phyloP scores from a whole-genome alignment of 2,888 invertebrate species.

The Lymantria dispar region DNA sequence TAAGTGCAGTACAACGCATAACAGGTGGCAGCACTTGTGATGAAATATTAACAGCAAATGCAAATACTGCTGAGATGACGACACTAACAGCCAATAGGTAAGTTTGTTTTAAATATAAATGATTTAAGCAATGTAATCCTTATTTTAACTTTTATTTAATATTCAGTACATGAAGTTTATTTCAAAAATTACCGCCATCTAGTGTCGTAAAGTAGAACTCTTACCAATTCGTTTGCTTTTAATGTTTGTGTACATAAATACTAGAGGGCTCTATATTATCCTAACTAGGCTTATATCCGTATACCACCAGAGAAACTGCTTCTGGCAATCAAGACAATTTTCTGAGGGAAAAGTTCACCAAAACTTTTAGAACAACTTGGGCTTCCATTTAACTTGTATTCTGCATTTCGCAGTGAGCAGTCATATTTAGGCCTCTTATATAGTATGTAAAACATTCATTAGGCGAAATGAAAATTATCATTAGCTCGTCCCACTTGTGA shows the following conservation, averaged over 20 bases:
- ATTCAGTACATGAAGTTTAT: neutral
- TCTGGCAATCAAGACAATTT: too few species aligned
- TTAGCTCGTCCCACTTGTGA: too few species aligned
- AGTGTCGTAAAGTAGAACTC: rapidly evolving
- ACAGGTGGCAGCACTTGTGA: constrained; percentile 82
- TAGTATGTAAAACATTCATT: too few species aligned
- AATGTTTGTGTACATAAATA: constrained; percentile 12
- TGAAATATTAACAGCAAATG: constrained; percentile 70
- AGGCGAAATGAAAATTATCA: too few species aligned
- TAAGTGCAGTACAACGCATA: constrained; percentile 73
- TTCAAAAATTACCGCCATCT: constrained; percentile 17
- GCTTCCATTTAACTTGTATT: too few species aligned
- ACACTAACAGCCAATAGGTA: constrained; percentile 76
- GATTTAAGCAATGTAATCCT: neutral
- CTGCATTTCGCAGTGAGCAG: too few species aligned
- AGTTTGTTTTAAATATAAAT: constrained; percentile 21
- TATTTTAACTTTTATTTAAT: neutral
- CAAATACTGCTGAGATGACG: constrained; percentile 74
- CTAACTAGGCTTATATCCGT: too few species aligned
- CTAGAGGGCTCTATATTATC: constrained; percentile 18
- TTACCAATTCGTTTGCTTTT: neutral
- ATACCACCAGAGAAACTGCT: too few species aligned
- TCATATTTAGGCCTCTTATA: too few species aligned
- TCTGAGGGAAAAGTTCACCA: too few species aligned
- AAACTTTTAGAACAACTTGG: too few species aligned